A percentile compares a stretch with the other conserved stretches of the same genome.
phyloP scores from a whole-genome alignment of 2,888 invertebrate genomes.

The Spodoptera littoralis region DNA sequence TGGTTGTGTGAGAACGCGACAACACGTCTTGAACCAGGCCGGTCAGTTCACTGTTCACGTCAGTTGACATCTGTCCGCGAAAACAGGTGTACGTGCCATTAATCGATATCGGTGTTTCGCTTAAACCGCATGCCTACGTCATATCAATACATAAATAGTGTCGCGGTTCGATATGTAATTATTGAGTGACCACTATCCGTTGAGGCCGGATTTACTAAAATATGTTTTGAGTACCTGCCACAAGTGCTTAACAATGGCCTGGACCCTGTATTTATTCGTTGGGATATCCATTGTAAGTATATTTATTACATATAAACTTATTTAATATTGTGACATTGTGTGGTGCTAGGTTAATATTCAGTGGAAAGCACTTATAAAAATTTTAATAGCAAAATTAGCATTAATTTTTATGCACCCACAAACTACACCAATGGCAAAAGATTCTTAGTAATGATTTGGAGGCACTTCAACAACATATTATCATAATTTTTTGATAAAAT shows the following conservation, averaged over 20 bases:
- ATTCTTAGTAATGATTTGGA: too few relatives aligned
- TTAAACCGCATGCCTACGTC: slow-evolving; percentile 63
- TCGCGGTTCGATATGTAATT: slow-evolving; percentile 67
- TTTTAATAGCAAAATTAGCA: too few relatives aligned
- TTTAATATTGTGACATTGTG: neutral
- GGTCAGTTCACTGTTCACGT: slow-evolving; percentile 48
- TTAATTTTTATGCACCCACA: too few relatives aligned
- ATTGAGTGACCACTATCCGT: slow-evolving; percentile 57
- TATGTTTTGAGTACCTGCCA: slow-evolving; percentile 58
- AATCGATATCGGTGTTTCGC: slow-evolving; percentile 61
- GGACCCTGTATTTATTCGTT: slow-evolving; percentile 68
- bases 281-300: slow-evolving; percentile 73
- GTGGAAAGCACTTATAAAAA: neutral
- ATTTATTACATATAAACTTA: slow-evolving; percentile 12
- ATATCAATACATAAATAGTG: slow-evolving; percentile 64
- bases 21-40: slow-evolving; percentile 39
- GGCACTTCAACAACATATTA: too few relatives aligned
- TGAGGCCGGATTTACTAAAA: slow-evolving; percentile 59
- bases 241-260: slow-evolving; percentile 68
- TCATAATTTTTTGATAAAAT: too few relatives aligned
- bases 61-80: slow-evolving; percentile 67
- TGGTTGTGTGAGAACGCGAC: slow-evolving; percentile 56
- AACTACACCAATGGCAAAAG: too few relatives aligned
- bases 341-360: slow-evolving; percentile 6
- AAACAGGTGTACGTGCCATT: slow-evolving; percentile 61